phyloP scores from a whole-genome alignment of 2,113 vertebrate species.

The Strigops habroptila region DNA sequence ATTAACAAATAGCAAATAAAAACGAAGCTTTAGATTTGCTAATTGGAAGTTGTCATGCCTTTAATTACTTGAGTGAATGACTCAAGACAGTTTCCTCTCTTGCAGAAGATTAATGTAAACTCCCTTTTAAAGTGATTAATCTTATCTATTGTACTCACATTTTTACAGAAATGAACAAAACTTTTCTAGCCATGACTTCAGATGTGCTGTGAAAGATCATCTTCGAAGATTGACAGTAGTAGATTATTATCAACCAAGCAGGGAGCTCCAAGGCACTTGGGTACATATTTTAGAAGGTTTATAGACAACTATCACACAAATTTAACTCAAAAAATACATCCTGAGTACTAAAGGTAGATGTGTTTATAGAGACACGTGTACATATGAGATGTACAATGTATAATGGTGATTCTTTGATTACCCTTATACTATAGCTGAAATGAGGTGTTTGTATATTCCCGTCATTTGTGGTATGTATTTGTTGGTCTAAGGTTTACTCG shows the following conservation, averaged over 20 bases:
- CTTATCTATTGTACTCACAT: neutral
- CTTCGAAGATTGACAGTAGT: neutral
- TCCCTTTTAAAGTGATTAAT: neutral
- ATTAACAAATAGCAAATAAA: neutral
- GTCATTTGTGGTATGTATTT: neutral
- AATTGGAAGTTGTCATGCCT: neutral
- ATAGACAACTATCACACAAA: neutral
- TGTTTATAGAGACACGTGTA: neutral
- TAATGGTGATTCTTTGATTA: neutral
- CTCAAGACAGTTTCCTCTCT: neutral
- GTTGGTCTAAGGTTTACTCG: slow-evolving; percentile 26
- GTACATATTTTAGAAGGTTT: neutral
- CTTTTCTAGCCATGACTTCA: neutral
- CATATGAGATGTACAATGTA: neutral
- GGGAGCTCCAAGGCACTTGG: neutral
- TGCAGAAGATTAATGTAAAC: neutral
- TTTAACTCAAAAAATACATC: neutral
- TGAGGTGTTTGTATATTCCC: slow-evolving; percentile 10
- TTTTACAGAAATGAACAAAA: neutral
- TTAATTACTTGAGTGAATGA: neutral
- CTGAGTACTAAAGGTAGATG: neutral
- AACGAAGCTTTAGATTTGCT: neutral
- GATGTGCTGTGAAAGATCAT: neutral
- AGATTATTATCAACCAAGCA: neutral
- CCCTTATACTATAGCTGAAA: neutral